Conservation (phyloP, 2,797 vertebrate genomes). For the Fistularia tabacaria region DNA sequence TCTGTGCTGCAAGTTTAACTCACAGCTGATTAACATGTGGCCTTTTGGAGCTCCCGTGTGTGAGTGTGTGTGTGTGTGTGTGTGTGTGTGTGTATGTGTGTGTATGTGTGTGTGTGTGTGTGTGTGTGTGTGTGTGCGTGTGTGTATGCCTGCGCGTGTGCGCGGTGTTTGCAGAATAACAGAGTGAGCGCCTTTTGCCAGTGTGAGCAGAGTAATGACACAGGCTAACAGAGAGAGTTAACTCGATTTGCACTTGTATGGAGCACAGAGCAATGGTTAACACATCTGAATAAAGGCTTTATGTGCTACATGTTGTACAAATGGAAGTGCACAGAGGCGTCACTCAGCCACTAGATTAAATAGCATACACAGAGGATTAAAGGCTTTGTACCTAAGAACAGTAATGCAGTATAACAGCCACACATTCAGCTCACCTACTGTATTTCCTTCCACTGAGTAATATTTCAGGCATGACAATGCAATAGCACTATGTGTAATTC, state of each 20-base stretch:
- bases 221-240: slow-evolving; percentile 64
- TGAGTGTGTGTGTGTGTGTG: slow-evolving; percentile 28
- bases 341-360: slow-evolving; percentile 68
- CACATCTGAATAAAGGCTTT: slow-evolving; percentile 71
- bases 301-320: slow-evolving; percentile 55
- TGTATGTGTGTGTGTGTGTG: slow-evolving; percentile 40
- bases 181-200: slow-evolving; percentile 37
- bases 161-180: slow-evolving; percentile 41
- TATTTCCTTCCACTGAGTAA: slow-evolving; percentile 27
- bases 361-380: slow-evolving; percentile 63
- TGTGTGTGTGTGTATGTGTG: slow-evolving; percentile 18
- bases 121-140: slow-evolving; percentile 23
- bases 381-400: slow-evolving; percentile 56
- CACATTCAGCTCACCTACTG: slow-evolving; percentile 48
- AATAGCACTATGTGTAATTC: neutral
- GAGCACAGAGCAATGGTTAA: slow-evolving; percentile 67
- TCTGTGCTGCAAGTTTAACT: slow-evolving; percentile 74
- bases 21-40: slow-evolving; percentile 78
- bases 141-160: slow-evolving; percentile 8
- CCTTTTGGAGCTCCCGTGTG: slow-evolving; percentile 64
- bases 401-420: slow-evolving; percentile 40
- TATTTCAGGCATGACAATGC: slow-evolving; percentile 6
- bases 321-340: slow-evolving; percentile 61
- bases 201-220: slow-evolving; percentile 57
- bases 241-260: slow-evolving; percentile 79